These are phyloP conservation scores for Apeltes quadracus DNA, from an alignment of 2,113 vertebrate species.

Conservation along the genomic window DNA sequence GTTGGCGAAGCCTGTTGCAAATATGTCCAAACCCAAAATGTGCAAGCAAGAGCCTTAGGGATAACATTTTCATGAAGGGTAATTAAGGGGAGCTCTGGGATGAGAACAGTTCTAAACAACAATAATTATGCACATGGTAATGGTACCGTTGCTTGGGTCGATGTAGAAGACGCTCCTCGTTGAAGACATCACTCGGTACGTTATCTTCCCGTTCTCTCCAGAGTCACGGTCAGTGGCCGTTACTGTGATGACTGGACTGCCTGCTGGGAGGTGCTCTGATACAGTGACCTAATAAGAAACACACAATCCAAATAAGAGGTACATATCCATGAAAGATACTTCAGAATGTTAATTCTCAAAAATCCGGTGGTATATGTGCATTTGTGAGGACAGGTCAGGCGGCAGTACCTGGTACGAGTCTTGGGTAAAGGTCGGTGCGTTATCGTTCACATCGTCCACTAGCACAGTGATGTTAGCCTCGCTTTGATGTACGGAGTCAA, in stretches of 20 bases:
- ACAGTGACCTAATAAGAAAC: constrained; percentile 82
- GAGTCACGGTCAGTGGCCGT: constrained; percentile 91
- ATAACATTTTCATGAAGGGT: constrained; percentile 18
- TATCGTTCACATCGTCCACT: constrained; percentile 95
- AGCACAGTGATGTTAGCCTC: constrained; percentile 90
- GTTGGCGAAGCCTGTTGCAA: constrained; percentile 32
- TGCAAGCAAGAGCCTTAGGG: constrained; percentile 11
- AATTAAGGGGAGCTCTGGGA: constrained; percentile 25
- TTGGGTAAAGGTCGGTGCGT: constrained; percentile 88
- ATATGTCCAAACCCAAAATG: constrained; percentile 31
- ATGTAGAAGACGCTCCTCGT: constrained; percentile 84
- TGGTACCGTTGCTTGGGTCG: constrained; percentile 89
- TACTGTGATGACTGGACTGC: constrained; percentile 87
- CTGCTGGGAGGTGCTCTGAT: constrained; percentile 87
- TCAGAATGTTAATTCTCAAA: background rate
- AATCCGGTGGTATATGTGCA: background rate
- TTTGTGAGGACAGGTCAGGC: background rate
- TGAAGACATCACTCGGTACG: constrained; percentile 85
- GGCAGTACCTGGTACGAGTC: constrained; percentile 90
- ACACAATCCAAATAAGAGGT: constrained; percentile 1
- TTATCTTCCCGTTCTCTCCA: constrained; percentile 89
- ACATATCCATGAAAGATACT: background rate
- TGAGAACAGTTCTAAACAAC: constrained; percentile 18
- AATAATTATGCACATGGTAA: constrained; percentile 14
- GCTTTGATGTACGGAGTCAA: constrained; percentile 87